Evolutionary conservation across 2,888 invertebrate species (phyloP), one percentile per base, ranked within the genome.

Genomic region (Anticlea derivata): DNA sequence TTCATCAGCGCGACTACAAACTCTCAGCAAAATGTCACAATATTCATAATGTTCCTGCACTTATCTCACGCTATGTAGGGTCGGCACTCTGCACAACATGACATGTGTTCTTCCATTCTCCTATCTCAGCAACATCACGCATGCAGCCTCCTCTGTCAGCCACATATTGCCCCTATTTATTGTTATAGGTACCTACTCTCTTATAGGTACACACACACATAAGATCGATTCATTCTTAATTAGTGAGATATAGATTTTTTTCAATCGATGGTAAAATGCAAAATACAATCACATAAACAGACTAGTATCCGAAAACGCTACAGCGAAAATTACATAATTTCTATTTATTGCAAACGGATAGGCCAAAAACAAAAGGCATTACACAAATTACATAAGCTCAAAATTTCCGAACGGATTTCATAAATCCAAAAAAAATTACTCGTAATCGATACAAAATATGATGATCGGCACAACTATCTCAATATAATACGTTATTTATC

Each of bases 251-350:
- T 81, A 80, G 81, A 76, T 82, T 75, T 81, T 81, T 77, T 55
- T 58, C 43, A 78, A 83, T 81, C 69, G 84, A 84, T 80, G 85
- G 85, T 84, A 84, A 80, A 90, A 88, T 87, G 87, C 87, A 88
- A 83, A 44, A 81, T 82, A 84, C 84, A 79, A 88, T 89, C 87
- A 88, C 87, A 86, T 83, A 82, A 75, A 85, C 85, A 86, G 89
- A 90, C 89, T 89, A 90, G 89, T 86, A 82, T 83, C 80, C 83
- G 78, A 86, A 80, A 83, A 84, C 78, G 73, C 80, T 78, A 80
- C 83, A n/a, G n/a, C 79, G 72, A 81, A 82, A 80, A 77, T 78
- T 80, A 80, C 80, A 82, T 79, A 79, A 76, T 79, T 79, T 77
- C 60, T 73, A 74, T 77, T 82, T 80, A 83, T 81, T 83, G 83